Percentiles rank a stretch among this genome's conserved stretches.
Conservation (phyloP, 2,113 vertebrate species). For the Hemichromis elongatus region DNA sequence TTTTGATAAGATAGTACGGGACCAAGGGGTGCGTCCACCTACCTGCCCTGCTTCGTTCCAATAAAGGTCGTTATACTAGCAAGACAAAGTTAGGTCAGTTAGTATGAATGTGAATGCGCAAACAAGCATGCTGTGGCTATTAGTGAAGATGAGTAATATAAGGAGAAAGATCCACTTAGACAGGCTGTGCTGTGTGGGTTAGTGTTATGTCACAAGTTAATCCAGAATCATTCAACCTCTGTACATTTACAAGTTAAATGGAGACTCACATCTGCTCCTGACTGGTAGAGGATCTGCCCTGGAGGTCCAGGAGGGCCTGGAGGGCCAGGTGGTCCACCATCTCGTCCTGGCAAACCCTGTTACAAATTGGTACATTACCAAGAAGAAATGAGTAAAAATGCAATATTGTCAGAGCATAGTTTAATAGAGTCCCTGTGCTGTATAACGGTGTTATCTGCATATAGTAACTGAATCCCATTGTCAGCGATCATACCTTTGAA, state of each 20-base stretch:
- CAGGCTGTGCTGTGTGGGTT: neutral
- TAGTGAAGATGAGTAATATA: constrained; percentile 10
- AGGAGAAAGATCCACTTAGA: neutral
- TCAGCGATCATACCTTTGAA: neutral
- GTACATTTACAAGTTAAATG: neutral
- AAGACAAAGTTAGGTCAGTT: constrained; percentile 52
- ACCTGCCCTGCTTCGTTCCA: constrained; percentile 56
- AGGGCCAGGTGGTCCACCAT: constrained; percentile 73
- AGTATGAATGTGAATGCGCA: constrained; percentile 18
- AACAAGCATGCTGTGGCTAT: constrained; percentile 18
- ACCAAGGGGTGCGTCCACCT: constrained; percentile 15
- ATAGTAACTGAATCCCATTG: neutral
- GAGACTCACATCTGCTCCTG: constrained; percentile 62
- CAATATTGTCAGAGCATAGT: neutral
- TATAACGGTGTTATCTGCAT: neutral
- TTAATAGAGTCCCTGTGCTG: neutral
- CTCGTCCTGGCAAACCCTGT: constrained; percentile 83
- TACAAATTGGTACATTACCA: neutral
- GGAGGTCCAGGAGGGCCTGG: constrained; percentile 85
- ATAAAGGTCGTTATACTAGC: constrained; percentile 58
- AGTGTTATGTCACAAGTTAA: neutral
- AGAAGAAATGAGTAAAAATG: neutral
- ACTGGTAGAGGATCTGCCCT: constrained; percentile 67
- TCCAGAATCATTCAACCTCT: neutral
- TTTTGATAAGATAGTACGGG: neutral